These are phyloP conservation scores for Drosophila teissieri DNA, from an alignment of 1,140 invertebrate genomes.

Conservation along the genomic window DNA sequence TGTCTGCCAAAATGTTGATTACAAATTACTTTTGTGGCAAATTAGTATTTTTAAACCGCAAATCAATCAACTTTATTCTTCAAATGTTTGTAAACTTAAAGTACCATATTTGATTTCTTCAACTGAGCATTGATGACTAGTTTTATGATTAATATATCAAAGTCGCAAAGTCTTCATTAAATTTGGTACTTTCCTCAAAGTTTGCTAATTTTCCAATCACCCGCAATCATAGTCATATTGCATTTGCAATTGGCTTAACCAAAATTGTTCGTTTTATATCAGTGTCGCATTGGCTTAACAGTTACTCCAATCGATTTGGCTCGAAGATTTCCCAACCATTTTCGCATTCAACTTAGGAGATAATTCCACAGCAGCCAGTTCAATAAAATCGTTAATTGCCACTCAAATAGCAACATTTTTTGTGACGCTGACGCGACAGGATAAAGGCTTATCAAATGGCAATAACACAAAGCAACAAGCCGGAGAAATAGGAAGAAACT, in stretches of 20 bases:
- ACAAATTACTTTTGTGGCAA: not conserved
- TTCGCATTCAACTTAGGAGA: slow-evolving; percentile 30
- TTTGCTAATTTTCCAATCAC: slow-evolving; percentile 6
- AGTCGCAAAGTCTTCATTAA: not conserved
- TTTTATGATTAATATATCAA: not conserved
- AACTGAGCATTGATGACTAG: no score
- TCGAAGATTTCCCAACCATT: slow-evolving; percentile 28
- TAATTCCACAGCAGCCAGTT: slow-evolving; percentile 54
- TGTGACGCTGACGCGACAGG: slow-evolving; percentile 71
- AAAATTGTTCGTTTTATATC: slow-evolving; percentile 29
- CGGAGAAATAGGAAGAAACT: not conserved
- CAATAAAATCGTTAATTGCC: slow-evolving; percentile 78
- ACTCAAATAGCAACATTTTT: slow-evolving; percentile 77
- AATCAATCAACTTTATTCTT: not conserved
- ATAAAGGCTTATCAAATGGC: slow-evolving; percentile 77
- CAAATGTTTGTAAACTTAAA: not conserved
- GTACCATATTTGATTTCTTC: not conserved
- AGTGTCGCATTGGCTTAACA: slow-evolving; percentile 24
- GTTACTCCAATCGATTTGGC: slow-evolving; percentile 35
- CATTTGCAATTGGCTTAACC: slow-evolving; percentile 27
- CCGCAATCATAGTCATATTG: slow-evolving; percentile 12
- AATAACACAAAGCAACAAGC: slow-evolving; percentile 19
- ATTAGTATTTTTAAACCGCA: slow-evolving; percentile 14
- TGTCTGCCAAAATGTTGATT: not conserved
- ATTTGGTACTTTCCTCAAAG: not conserved